A percentile compares a stretch with the other conserved stretches of the same genome.
Conservation (phyloP, 2,113 vertebrate genomes). For the Turdus rufiventris region DNA sequence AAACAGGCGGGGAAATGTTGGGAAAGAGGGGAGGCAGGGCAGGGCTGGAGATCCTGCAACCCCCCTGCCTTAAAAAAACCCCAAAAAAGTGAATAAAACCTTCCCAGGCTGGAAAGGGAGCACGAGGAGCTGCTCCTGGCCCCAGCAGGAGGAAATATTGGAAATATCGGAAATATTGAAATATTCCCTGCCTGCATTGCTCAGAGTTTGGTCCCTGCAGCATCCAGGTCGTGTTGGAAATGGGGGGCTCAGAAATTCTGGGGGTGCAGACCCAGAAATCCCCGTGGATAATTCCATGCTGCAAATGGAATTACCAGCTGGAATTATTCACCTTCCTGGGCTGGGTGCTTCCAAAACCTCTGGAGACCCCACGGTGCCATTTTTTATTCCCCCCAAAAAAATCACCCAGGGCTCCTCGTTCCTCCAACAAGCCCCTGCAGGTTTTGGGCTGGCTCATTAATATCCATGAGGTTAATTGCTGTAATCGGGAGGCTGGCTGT, state of each 20-base stretch:
- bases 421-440: slow-evolving; percentile 34
- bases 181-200: neutral
- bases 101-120: neutral
- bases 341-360: neutral
- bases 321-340: neutral
- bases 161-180: neutral
- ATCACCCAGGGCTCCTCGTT: neutral
- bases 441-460: slow-evolving; percentile 35
- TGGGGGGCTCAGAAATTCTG: neutral
- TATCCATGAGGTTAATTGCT: neutral
- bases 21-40: neutral
- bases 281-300: neutral
- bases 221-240: neutral
- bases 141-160: neutral
- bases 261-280: neutral
- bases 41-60: neutral
- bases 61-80: neutral
- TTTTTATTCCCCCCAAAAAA: neutral
- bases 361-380: accelerated
- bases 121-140: neutral
- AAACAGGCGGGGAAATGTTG: neutral
- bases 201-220: neutral
- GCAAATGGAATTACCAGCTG: neutral
- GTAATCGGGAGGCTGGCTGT: slow-evolving; percentile 38
- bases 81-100: accelerated